phyloP scores from a whole-genome alignment of 2,113 vertebrate genomes.

The Pachypanchax playfairii region DNA sequence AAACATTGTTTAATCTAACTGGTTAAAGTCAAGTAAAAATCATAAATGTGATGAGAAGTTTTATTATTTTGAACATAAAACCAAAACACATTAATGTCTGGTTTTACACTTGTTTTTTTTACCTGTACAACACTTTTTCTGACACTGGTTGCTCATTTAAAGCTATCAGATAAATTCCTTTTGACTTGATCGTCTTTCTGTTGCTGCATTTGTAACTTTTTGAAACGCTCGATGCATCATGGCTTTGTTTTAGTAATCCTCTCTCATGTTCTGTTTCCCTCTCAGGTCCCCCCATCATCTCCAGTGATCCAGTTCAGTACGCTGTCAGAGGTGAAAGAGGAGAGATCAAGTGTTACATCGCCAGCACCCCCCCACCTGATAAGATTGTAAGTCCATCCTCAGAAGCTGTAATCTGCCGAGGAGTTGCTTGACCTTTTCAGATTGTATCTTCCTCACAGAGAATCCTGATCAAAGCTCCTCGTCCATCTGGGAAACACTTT shows the following conservation, averaged over 20 bases:
- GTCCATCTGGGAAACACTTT: constrained; percentile 5
- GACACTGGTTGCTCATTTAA: no score
- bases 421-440: constrained; percentile 42
- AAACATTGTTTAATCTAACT: no score
- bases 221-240: background rate
- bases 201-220: background rate
- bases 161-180: no score
- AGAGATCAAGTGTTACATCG: constrained; percentile 95
- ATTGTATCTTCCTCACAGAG: constrained; percentile 30
- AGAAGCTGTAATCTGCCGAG: constrained; percentile 46
- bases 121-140: no score
- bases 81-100: no score
- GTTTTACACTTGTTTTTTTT: no score
- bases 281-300: constrained; percentile 93
- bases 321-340: constrained; percentile 88
- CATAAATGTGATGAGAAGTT: no score
- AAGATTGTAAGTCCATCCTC: constrained; percentile 88
- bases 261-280: constrained; percentile 8
- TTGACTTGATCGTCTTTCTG: no score
- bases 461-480: constrained; percentile 15
- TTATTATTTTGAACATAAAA: no score
- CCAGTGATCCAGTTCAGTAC: constrained; percentile 89
- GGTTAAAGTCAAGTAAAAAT: no score
- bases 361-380: constrained; percentile 92
- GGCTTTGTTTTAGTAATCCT: constrained; percentile 9